A percentile compares a stretch with the other conserved stretches of the same genome.
phyloP scores from a whole-genome alignment of 2,888 invertebrate genomes.

The Amphimallon solstitiale region DNA sequence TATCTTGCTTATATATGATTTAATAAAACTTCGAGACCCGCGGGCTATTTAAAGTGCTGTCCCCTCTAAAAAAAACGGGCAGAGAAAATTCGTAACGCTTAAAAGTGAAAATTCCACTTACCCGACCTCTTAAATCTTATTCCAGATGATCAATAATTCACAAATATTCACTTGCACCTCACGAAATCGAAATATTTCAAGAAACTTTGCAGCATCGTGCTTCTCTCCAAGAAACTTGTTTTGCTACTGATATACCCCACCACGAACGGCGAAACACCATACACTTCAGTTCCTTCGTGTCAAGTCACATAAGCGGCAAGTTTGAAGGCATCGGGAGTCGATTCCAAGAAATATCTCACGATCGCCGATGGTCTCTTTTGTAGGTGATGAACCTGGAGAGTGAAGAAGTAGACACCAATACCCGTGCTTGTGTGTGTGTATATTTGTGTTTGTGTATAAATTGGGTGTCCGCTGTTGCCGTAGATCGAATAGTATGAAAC shows the following conservation, averaged over 20 bases:
- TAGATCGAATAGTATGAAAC: too few species aligned
- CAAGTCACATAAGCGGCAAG: constrained; percentile 47
- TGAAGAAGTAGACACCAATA: background rate
- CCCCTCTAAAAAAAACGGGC: background rate
- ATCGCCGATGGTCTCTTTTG: background rate
- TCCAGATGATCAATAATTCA: constrained; percentile 14
- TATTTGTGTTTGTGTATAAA: too few species aligned
- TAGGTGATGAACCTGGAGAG: constrained; percentile 1
- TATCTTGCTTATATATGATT: constrained; percentile 20
- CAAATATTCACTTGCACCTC: constrained; percentile 35
- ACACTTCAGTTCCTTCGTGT: constrained; percentile 30
- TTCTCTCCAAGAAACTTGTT: constrained; percentile 53
- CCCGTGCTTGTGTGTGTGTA: too few species aligned
- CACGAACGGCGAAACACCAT: constrained; percentile 20
- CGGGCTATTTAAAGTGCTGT: constrained; percentile 34
- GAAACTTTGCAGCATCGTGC: constrained; percentile 47
- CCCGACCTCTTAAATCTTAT: background rate
- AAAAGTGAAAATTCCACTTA: constrained; percentile 16
- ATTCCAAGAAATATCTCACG: constrained; percentile 19
- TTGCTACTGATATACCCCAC: constrained; percentile 49
- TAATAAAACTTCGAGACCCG: constrained; percentile 22
- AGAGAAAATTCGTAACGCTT: background rate
- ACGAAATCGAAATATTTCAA: constrained; percentile 38
- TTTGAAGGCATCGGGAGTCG: constrained; percentile 45
- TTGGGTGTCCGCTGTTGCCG: too few species aligned